phyloP scores from a whole-genome alignment of 2,888 invertebrate species.

The Malthinus seriepunctatus region DNA sequence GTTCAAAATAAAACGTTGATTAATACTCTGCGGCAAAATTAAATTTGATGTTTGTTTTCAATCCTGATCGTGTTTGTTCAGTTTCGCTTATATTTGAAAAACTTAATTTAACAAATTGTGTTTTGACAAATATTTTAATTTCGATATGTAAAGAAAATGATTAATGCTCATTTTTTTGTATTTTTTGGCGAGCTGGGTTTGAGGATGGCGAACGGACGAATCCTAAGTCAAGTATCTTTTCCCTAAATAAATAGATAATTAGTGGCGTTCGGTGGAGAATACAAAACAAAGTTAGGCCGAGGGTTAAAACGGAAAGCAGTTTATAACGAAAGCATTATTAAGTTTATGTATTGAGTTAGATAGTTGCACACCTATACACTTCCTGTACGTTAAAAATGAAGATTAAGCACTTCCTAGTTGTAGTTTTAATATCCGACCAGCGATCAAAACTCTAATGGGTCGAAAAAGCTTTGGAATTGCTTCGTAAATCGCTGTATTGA shows the following conservation, averaged over 20 bases:
- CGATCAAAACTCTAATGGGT: neutral
- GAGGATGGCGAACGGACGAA: too few relatives aligned
- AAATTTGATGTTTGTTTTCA: slow-evolving; percentile 25
- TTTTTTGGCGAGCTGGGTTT: neutral
- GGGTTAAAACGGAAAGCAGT: slow-evolving; percentile 9
- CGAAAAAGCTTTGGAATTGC: too few relatives aligned
- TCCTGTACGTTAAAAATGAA: slow-evolving; percentile 8
- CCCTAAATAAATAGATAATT: slow-evolving; percentile 6
- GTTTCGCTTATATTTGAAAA: slow-evolving; percentile 10
- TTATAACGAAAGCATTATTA: slow-evolving; percentile 7
- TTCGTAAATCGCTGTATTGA: too few relatives aligned
- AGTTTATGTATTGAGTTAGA: slow-evolving; percentile 8
- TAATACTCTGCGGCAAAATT: slow-evolving; percentile 24
- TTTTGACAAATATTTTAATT: too few relatives aligned
- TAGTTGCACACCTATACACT: slow-evolving; percentile 4
- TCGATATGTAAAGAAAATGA: neutral
- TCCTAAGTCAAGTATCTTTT: neutral
- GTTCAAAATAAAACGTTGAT: slow-evolving; percentile 20
- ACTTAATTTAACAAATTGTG: slow-evolving; percentile 3
- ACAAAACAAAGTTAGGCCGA: neutral
- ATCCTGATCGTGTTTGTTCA: slow-evolving; percentile 21
- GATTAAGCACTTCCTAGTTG: slow-evolving; percentile 10
- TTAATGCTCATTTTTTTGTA: neutral
- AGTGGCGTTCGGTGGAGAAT: neutral
- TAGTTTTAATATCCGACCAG: neutral